Conservation (phyloP, 2,113 vertebrate species). For the Vidua macroura region DNA sequence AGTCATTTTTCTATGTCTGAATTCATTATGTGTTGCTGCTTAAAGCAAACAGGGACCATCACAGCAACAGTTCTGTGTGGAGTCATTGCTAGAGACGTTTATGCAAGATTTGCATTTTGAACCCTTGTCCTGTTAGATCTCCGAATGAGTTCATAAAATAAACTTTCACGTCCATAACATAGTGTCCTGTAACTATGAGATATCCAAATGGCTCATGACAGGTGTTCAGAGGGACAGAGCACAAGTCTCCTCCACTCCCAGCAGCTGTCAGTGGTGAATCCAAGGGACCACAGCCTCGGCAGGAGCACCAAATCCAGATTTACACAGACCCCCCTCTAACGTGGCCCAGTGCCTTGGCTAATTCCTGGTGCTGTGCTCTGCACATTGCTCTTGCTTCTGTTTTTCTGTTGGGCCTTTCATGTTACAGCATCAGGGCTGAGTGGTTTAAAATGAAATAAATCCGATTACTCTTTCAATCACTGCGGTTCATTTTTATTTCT, state of each 20-base stretch:
- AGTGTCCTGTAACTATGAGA: background rate
- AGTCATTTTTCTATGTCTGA: background rate
- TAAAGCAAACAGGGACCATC: background rate
- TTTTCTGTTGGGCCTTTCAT: background rate
- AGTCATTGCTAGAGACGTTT: rapidly evolving
- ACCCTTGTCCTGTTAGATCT: background rate
- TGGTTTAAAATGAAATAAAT: background rate
- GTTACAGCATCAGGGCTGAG: background rate
- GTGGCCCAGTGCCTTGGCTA: background rate
- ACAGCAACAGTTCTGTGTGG: background rate
- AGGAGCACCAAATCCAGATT: background rate
- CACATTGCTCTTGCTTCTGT: background rate
- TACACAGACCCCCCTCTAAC: rapidly evolving
- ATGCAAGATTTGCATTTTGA: background rate
- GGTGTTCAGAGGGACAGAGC: background rate
- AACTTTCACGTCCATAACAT: background rate
- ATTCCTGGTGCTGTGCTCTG: background rate
- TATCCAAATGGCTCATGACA: rapidly evolving
- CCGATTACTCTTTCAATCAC: background rate
- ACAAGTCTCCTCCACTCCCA: background rate
- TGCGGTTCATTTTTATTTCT: background rate
- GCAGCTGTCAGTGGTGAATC: background rate
- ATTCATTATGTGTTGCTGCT: background rate
- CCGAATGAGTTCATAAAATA: background rate
- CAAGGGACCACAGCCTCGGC: background rate